Base-by-base conservation (phyloP, 2,113 vertebrate species). In the Hemibagrus wyckioides region DNA sequence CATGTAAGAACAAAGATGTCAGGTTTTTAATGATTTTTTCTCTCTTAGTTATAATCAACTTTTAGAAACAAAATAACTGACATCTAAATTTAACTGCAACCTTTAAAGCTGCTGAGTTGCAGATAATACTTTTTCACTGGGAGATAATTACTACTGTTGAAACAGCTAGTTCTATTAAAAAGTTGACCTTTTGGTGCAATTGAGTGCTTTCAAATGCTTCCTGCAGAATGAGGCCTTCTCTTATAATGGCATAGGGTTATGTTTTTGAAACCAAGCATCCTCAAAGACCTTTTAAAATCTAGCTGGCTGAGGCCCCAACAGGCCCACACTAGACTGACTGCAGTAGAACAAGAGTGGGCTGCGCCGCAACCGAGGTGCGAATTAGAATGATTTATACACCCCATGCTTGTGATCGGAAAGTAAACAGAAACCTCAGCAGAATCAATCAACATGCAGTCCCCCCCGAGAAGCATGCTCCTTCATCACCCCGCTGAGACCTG, bases 391-490 rank as follows among this genome's bases (percentile, higher is more conserved):
- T 86, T 86, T 85, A 86, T 89, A 67, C 25, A 81, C 73, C 7
- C 33, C 41, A 15, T 23, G 44, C 50, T 85, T 83, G 84, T 71
- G 83, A 88, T 86, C 19, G 52, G 57, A 89, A 82, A 86, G 36
- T 63, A 86, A 86, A 79, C 65, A 86, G 88, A 83, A 86, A 83
- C 61, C 84, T 89, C 71, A 80, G 85, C 85, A 84, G 73, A 89
- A 86, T 89, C 88, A 86, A 79, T 89, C 87, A 73, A 63, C 79
- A 15, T 25, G 54, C 54, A 17, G 21, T 39, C 79, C 39, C 73
- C 86, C 19, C 0, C 8, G 52, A 63, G 30, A 73, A 82, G 57
- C 56, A 36, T 59, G 33, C 79, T 86, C 25, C 67, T 87, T 59
- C 86, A 87, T 87, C 86, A 87, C 52, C 48, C 25, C 3, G 19